A percentile compares a stretch with the other conserved stretches of the same genome.
Evolutionary conservation across 2,797 vertebrate genomes (phyloP).

Genomic region (Potorous gilbertii): DNA sequence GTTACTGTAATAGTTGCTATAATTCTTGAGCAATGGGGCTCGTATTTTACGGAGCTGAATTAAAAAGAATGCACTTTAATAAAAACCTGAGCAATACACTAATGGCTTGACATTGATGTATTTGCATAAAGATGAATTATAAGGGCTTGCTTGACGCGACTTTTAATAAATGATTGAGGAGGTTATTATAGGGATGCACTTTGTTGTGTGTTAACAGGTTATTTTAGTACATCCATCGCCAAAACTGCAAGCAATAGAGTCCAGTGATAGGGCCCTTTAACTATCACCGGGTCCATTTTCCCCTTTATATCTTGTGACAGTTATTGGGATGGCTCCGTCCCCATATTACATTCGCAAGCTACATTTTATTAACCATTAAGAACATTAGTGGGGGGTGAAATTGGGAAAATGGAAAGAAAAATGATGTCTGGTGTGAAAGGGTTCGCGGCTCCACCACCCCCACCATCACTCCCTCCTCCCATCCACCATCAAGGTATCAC

Average conservation of each 20-base stretch:
- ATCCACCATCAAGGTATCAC: slow-evolving; percentile 11
- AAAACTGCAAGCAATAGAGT: slow-evolving; percentile 86
- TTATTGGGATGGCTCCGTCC: slow-evolving; percentile 64
- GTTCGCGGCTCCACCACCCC: neutral
- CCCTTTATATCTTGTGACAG: slow-evolving; percentile 69
- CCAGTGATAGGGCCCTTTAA: slow-evolving; percentile 80
- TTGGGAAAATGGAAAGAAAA: slow-evolving; percentile 59
- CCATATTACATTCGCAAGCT: slow-evolving; percentile 54
- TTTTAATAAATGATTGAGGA: slow-evolving; percentile 97
- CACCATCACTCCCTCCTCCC: neutral
- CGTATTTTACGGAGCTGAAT: slow-evolving; percentile 92
- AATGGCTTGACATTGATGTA: slow-evolving; percentile 94
- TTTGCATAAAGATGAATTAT: slow-evolving; percentile 99
- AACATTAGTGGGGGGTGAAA: slow-evolving; percentile 58
- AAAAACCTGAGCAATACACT: slow-evolving; percentile 91
- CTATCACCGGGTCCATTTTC: slow-evolving; percentile 75
- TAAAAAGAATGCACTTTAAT: slow-evolving; percentile 95
- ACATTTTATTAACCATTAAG: slow-evolving; percentile 73
- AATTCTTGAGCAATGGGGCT: slow-evolving; percentile 94
- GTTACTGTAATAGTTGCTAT: slow-evolving; percentile 96
- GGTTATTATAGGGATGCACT: slow-evolving; percentile 92
- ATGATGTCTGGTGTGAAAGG: slow-evolving; percentile 12
- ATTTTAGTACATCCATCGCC: slow-evolving; percentile 87
- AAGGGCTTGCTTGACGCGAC: slow-evolving; percentile 89
- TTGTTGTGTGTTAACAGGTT: slow-evolving; percentile 89